These are phyloP conservation scores for Catotricha subobsoleta DNA, from an alignment of 2,888 invertebrate genomes.

Conservation along the genomic window DNA sequence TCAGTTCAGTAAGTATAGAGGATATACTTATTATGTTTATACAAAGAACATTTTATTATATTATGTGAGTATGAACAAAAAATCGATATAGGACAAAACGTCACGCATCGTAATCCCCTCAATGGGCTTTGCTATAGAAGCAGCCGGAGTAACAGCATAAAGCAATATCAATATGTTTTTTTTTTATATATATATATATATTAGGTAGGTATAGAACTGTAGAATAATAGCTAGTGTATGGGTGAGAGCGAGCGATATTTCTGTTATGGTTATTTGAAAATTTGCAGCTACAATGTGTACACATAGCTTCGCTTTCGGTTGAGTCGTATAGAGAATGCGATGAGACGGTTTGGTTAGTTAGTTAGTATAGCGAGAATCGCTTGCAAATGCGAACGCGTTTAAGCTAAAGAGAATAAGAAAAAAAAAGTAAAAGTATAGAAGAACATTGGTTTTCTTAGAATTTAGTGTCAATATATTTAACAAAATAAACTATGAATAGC, in stretches of 20 bases:
- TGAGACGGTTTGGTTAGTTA: not conserved
- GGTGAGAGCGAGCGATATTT: not conserved
- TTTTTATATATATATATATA: too few species aligned
- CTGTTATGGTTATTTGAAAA: too few species aligned
- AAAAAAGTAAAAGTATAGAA: not conserved
- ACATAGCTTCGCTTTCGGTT: not conserved
- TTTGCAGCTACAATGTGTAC: too few species aligned
- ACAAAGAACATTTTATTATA: too few species aligned
- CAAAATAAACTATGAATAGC: not conserved
- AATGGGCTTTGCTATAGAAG: not conserved
- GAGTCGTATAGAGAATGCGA: conserved; percentile 1
- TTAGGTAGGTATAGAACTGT: too few species aligned
- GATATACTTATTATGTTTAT: too few species aligned
- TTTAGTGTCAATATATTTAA: not conserved
- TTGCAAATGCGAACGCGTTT: conserved; percentile 5
- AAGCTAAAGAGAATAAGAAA: not conserved
- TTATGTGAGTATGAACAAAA: too few species aligned
- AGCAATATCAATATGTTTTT: too few species aligned
- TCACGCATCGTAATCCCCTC: conserved; percentile 5
- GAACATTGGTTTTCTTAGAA: not conserved
- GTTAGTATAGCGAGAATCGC: conserved; percentile 6
- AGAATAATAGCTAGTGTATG: too few species aligned
- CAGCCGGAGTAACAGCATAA: not conserved
- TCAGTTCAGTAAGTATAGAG: too few species aligned
- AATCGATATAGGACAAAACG: conserved; percentile 4